These are phyloP conservation scores for Eupithecia pulchellata DNA, from an alignment of 2,888 invertebrate species.

Conservation along the genomic window DNA sequence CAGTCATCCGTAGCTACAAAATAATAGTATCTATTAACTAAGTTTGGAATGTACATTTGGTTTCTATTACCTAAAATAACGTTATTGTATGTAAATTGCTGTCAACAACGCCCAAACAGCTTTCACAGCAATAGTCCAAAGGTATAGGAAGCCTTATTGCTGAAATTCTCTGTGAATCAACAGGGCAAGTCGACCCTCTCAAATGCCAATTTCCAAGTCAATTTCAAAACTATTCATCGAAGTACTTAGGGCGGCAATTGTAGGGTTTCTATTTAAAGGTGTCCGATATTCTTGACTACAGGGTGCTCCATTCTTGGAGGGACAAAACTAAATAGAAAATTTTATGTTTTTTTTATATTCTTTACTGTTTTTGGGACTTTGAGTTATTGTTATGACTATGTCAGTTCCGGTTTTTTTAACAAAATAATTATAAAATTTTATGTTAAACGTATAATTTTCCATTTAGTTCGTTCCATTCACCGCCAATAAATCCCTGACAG, in stretches of 20 bases:
- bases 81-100: not conserved
- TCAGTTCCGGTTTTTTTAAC: too few relatives aligned
- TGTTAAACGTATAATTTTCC: too few relatives aligned
- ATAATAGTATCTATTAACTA: not conserved
- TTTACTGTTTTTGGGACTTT: too few relatives aligned
- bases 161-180: conserved; percentile 1
- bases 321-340: not conserved
- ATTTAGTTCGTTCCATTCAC: not conserved
- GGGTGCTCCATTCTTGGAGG: not conserved
- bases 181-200: conserved; percentile 15
- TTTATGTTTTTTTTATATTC: too few relatives aligned
- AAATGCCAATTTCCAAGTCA: conserved; percentile 22
- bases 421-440: too few relatives aligned
- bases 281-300: conserved; percentile 9
- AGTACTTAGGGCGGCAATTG: conserved; percentile 12
- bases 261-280: conserved; percentile 12
- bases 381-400: too few relatives aligned
- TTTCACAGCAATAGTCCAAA: not conserved
- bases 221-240: conserved; percentile 23
- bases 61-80: not conserved
- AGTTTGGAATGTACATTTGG: not conserved
- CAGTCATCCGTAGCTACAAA: too few relatives aligned
- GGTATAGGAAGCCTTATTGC: not conserved
- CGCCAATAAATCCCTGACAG: not conserved
- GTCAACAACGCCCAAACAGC: conserved; percentile 1